Conservation (phyloP, 1,140 invertebrate species). For the Tribolium madens region DNA sequence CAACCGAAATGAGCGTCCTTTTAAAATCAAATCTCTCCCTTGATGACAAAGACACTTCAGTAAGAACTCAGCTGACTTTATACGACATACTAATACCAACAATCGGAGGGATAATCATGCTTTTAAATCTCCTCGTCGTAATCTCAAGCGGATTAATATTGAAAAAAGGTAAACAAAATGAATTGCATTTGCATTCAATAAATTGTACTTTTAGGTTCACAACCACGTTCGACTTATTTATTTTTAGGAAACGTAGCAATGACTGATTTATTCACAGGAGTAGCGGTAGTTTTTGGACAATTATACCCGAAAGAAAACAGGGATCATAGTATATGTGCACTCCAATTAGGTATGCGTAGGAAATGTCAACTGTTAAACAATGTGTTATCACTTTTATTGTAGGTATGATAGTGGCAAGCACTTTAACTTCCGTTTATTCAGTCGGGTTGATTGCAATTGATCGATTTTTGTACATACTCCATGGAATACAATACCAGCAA, state of each 20-base stretch:
- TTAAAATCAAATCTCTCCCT: slow-evolving; percentile 6
- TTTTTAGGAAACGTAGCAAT: slow-evolving; percentile 72
- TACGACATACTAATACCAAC: slow-evolving; percentile 64
- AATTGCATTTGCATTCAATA: slow-evolving; percentile 2
- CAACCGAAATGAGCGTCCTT: slow-evolving; percentile 1
- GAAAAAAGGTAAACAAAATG: slow-evolving; percentile 66
- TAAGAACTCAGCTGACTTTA: slow-evolving; percentile 54
- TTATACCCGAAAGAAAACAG: slow-evolving; percentile 63
- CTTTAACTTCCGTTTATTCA: slow-evolving; percentile 71
- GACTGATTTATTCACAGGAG: slow-evolving; percentile 69
- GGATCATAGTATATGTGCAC: slow-evolving; percentile 59
- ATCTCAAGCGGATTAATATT: slow-evolving; percentile 71
- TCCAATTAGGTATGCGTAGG: slow-evolving; percentile 62
- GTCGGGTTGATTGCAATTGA: slow-evolving; percentile 72
- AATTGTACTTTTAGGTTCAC: slow-evolving; percentile 65
- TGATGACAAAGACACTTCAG: slow-evolving; percentile 33
- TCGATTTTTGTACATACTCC: slow-evolving; percentile 71
- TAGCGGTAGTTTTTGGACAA: slow-evolving; percentile 69
- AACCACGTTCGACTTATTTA: slow-evolving; percentile 71
- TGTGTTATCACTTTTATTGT: slow-evolving; percentile 22
- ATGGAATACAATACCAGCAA: slow-evolving; percentile 70
- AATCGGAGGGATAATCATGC: slow-evolving; percentile 67
- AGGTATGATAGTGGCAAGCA: slow-evolving; percentile 71
- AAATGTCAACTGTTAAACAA: not conserved
- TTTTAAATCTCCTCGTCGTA: slow-evolving; percentile 70